Evolutionary conservation across 2,797 vertebrate species (phyloP), one percentile per base, ranked within the genome.

Genomic region (Chiroxiphia lanceolata): DNA sequence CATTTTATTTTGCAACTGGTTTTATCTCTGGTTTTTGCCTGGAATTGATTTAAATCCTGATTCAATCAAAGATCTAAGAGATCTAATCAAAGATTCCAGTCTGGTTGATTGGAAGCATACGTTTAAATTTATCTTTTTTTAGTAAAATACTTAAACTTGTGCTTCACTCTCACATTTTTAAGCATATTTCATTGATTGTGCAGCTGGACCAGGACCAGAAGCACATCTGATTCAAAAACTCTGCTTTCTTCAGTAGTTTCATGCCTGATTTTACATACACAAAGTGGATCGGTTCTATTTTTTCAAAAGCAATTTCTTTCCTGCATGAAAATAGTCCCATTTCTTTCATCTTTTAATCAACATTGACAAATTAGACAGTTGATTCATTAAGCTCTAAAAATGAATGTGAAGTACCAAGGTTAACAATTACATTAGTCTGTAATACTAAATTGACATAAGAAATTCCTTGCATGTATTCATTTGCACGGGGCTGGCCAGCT

Each of bases 301-400:
- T 97, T 86, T 84, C 89, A 38, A 72, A 94, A 93, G 87, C 85
- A 93, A 83, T 94, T 93, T 96, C 71, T 87, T 82, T 77, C 75
- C 82, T 7, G 4, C 84, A 65, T 92, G 81, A 93, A 96, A 96
- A 94, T 81, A 96, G 51, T 87, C 90, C 69, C n/a, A 15, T 95
- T 96, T 95, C 90, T 97, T 97, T 95, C 78, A 92, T 95, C 90
- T 95, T 94, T 96, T 97, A 95, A 96, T 96, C 93, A 91, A 88
- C 92, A 94, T 84, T 93, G 92, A 94, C 93, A 95, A 95, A 97
- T 95, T 88, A 94, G 87, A 81, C 80, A 94, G 91, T 87, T 92
- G 89, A 95, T 96, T 95, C 96, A 92, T 95, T 95, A 93, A 95
- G 90, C 90, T 82, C 82, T 83, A 74, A 77, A 95, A 92, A 91